These are phyloP conservation scores for Aradophagus sp. DNA, from an alignment of 1,140 invertebrate genomes.

Conservation along the genomic window DNA sequence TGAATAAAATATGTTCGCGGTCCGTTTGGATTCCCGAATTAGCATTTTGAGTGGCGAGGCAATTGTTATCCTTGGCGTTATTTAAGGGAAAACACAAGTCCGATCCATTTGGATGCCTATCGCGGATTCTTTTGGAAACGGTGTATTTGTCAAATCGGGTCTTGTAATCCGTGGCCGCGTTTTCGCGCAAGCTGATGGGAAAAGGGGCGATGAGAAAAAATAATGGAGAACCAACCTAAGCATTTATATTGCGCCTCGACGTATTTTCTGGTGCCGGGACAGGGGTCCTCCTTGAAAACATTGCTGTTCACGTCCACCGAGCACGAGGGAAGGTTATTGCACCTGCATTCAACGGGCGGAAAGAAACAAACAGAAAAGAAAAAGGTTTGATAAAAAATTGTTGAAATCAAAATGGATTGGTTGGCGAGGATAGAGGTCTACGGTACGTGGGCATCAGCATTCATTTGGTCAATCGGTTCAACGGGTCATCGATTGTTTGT, in stretches of 20 bases:
- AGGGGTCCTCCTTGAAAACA: slow-evolving; percentile 78
- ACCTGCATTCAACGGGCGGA: slow-evolving; percentile 68
- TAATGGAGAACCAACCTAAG: slow-evolving; percentile 72
- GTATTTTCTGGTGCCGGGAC: slow-evolving; percentile 78
- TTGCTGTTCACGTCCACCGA: slow-evolving; percentile 72
- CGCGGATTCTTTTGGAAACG: too few relatives aligned
- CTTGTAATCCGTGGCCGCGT: too few relatives aligned
- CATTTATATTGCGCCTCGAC: slow-evolving; percentile 79
- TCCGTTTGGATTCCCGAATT: slow-evolving; percentile 3
- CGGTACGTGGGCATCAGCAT: neutral
- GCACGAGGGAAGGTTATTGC: slow-evolving; percentile 71
- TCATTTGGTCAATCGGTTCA: slow-evolving; percentile 1
- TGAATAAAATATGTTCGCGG: slow-evolving; percentile 23
- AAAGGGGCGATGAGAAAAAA: slow-evolving; percentile 16
- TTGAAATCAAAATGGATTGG: slow-evolving; percentile 16
- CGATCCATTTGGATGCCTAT: too few relatives aligned
- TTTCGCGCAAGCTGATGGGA: neutral
- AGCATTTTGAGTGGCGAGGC: slow-evolving; percentile 25
- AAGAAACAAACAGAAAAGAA: slow-evolving; percentile 41
- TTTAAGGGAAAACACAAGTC: too few relatives aligned
- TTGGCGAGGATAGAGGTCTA: slow-evolving; percentile 18
- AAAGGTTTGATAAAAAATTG: slow-evolving; percentile 16
- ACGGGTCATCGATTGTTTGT: too few relatives aligned
- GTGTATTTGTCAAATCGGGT: neutral
- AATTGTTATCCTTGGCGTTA: neutral